These are phyloP conservation scores for Tympanoctomys barrerae DNA, from an alignment of 2,797 vertebrate genomes.

Conservation along the genomic window DNA sequence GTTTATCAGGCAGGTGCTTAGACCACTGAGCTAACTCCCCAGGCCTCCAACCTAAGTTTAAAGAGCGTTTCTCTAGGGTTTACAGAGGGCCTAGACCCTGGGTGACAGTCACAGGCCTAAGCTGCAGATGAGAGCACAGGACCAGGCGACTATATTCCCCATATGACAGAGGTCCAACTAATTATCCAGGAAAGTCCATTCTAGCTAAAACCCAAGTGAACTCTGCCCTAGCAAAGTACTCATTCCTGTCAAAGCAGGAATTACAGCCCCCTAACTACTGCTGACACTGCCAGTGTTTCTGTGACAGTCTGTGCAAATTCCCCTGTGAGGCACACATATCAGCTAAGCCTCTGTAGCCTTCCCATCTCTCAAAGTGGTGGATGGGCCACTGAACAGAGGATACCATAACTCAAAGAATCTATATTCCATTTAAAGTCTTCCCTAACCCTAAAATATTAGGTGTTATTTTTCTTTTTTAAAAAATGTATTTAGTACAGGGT, in stretches of 20 bases:
- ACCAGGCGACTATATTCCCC: neutral
- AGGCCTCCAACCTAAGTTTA: constrained; percentile 50
- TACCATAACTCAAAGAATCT: neutral
- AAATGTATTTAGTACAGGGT: too few species aligned
- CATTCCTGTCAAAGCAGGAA: neutral
- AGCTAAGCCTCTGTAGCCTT: neutral
- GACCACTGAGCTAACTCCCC: too few species aligned
- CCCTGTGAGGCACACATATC: neutral
- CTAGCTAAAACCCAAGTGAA: constrained; percentile 1
- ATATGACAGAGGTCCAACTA: constrained; percentile 8
- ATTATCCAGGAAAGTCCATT: neutral
- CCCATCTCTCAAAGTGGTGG: neutral
- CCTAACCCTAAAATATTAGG: neutral
- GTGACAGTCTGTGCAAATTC: neutral
- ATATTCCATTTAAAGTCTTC: neutral
- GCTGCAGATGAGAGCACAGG: neutral
- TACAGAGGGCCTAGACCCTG: neutral
- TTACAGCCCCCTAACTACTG: neutral
- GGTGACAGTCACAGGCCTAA: constrained; percentile 10
- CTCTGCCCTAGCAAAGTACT: neutral
- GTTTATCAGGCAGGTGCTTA: too few species aligned
- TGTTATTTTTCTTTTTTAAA: neutral
- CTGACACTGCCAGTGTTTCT: neutral
- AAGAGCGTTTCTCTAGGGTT: neutral
- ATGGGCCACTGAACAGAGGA: neutral